phyloP scores from a whole-genome alignment of 1,140 invertebrate species.

The Pararge aegeria region DNA sequence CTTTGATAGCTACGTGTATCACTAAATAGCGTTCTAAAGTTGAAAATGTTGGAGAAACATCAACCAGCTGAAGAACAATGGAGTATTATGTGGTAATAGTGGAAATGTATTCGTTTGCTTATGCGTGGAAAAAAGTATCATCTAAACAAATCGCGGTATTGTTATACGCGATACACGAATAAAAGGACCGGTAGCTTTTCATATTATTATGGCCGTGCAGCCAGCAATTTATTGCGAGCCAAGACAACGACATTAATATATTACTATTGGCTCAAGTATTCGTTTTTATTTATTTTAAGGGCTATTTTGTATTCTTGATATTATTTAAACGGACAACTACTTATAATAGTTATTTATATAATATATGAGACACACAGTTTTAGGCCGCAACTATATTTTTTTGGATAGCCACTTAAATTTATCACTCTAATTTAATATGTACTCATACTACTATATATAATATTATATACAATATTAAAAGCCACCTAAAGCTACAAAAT shows the following conservation, averaged over 20 bases:
- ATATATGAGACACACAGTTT: too few species aligned
- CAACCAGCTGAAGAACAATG: slow-evolving; percentile 72
- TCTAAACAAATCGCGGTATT: slow-evolving; percentile 77
- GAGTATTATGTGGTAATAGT: slow-evolving; percentile 79
- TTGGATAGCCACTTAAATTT: too few species aligned
- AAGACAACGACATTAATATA: slow-evolving; percentile 23
- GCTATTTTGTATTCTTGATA: neutral
- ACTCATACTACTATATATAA: too few species aligned
- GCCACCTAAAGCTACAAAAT: too few species aligned
- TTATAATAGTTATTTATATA: neutral
- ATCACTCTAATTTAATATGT: too few species aligned
- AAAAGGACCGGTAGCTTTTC: slow-evolving; percentile 51
- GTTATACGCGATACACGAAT: slow-evolving; percentile 58
- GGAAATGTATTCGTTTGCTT: slow-evolving; percentile 76
- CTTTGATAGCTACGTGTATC: slow-evolving; percentile 61
- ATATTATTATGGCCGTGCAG: slow-evolving; percentile 53
- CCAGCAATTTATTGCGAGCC: slow-evolving; percentile 38
- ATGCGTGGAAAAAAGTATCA: slow-evolving; percentile 69
- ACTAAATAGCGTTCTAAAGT: slow-evolving; percentile 60
- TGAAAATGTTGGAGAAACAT: slow-evolving; percentile 70
- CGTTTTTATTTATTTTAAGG: neutral
- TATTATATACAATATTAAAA: too few species aligned
- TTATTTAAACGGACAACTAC: neutral
- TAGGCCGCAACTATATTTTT: too few species aligned
- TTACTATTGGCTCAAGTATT: slow-evolving; percentile 9